Conservation (phyloP, 2,888 invertebrate species). For the Mechanitis messenoides region DNA sequence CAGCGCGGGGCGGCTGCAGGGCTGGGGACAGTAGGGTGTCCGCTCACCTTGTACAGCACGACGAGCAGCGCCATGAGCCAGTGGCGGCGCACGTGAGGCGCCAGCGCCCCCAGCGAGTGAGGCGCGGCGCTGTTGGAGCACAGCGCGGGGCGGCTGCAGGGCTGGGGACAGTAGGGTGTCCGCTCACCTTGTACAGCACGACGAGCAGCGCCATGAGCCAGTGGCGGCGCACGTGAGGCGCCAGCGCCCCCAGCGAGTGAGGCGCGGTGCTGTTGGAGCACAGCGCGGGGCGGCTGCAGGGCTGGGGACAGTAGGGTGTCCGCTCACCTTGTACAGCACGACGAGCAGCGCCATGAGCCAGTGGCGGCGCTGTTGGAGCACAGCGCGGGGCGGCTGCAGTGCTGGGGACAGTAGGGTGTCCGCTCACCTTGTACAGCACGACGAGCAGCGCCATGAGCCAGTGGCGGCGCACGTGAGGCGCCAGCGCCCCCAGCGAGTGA, state of each 20-base stretch:
- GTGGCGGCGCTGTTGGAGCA: constrained; percentile 91
- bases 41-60: constrained; percentile 91
- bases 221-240: constrained; percentile 89
- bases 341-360: constrained; percentile 97
- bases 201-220: constrained; percentile 97
- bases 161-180: constrained; percentile 35
- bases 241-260: constrained; percentile 92
- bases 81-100: constrained; percentile 89
- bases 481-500: constrained; percentile 92
- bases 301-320: neutral
- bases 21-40: neutral
- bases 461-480: constrained; percentile 89
- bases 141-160: constrained; percentile 45
- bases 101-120: constrained; percentile 92
- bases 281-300: no score
- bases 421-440: constrained; percentile 93
- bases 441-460: constrained; percentile 97
- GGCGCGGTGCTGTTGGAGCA: neutral
- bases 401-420: neutral
- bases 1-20: no score
- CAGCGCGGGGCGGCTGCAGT: constrained; percentile 89
- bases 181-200: constrained; percentile 93
- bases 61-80: constrained; percentile 97
- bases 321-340: constrained; percentile 91
- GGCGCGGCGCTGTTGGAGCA: constrained; percentile 20